Conservation (phyloP, 2,797 vertebrate genomes). For the Champsocephalus esox region DNA sequence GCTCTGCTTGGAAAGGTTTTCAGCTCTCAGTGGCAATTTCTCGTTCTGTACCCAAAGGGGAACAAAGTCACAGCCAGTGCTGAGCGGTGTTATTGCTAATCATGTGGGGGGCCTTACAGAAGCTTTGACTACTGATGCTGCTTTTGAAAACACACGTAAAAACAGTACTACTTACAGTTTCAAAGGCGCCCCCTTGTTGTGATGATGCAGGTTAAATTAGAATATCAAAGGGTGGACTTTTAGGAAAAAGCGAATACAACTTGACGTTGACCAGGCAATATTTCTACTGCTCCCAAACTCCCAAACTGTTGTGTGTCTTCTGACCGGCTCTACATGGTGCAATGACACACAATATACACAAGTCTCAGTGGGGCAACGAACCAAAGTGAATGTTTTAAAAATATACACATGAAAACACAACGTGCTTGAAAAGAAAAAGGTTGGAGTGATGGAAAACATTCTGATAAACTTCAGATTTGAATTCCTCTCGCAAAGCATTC, state of each 20-base stretch:
- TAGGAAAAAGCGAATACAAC: not conserved
- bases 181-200: constrained; percentile 23
- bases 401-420: not conserved
- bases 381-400: too few species aligned
- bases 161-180: not conserved
- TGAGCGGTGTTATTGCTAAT: too few species aligned
- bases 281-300: not conserved
- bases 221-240: not conserved
- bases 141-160: constrained; percentile 1
- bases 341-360: not conserved
- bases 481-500: too few species aligned
- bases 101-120: not conserved
- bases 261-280: not conserved
- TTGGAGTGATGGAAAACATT: too few species aligned
- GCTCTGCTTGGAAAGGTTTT: too few species aligned
- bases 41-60: too few species aligned
- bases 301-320: not conserved
- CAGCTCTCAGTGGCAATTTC: too few species aligned
- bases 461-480: too few species aligned
- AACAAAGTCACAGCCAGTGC: too few species aligned
- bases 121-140: not conserved
- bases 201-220: constrained; percentile 18
- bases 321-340: not conserved
- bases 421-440: too few species aligned
- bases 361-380: not conserved